Conservation (phyloP, 2,797 vertebrate species). For the Coregonus suidteri region DNA sequence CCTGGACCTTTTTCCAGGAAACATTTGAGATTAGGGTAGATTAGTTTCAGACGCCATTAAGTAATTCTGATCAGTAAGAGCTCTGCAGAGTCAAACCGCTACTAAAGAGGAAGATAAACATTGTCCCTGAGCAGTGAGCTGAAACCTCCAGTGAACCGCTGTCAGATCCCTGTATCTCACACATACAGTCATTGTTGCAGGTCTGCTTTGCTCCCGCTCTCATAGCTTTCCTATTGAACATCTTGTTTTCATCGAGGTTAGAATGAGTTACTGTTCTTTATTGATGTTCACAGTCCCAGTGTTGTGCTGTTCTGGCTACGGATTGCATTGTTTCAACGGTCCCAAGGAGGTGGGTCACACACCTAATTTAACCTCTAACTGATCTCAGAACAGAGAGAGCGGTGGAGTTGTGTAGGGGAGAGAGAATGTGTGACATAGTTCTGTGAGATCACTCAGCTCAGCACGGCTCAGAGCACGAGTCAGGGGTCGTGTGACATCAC, state of each 20-base stretch:
- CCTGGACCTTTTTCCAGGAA: conserved; percentile 51
- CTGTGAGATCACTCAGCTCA: conserved; percentile 34
- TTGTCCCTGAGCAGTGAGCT: conserved; percentile 29
- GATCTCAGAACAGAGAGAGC: neutral
- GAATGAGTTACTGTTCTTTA: neutral
- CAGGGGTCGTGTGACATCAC: conserved; percentile 63
- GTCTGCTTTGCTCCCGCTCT: neutral
- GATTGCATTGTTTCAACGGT: conserved; percentile 12
- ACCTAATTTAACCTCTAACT: neutral
- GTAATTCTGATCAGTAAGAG: conserved; percentile 25
- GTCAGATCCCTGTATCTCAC: conserved; percentile 15
- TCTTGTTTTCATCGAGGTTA: conserved; percentile 26
- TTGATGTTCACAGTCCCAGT: neutral
- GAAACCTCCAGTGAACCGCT: neutral
- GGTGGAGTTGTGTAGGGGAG: neutral
- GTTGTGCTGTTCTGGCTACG: neutral
- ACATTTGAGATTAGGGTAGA: conserved; percentile 55
- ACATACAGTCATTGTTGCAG: neutral
- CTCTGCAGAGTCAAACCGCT: conserved; percentile 31
- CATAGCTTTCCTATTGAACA: conserved; percentile 19
- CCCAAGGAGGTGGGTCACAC: conserved; percentile 4
- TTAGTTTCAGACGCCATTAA: conserved; percentile 61
- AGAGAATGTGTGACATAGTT: conserved; percentile 26
- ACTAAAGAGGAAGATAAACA: conserved; percentile 49
- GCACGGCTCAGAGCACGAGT: conserved; percentile 51